These are phyloP conservation scores for Cyanoramphus novaezelandiae DNA, from an alignment of 2,113 vertebrate genomes.

Conservation along the genomic window DNA sequence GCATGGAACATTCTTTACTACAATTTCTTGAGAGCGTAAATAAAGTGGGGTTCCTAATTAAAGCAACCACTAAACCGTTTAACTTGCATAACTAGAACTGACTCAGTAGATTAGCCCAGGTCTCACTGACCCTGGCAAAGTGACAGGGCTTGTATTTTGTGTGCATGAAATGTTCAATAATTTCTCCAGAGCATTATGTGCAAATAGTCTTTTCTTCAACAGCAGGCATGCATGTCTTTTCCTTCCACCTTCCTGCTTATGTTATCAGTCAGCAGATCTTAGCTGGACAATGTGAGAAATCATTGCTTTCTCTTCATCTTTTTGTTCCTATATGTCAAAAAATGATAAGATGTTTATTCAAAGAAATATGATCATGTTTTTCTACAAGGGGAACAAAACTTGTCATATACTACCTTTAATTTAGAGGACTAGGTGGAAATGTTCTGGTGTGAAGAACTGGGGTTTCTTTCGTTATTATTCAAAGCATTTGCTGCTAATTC, in stretches of 20 bases:
- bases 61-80: conserved; percentile 55
- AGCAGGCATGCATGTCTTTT: conserved; percentile 64
- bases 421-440: background rate
- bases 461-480: background rate
- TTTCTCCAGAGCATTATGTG: conserved; percentile 49
- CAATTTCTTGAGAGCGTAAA: conserved; percentile 36
- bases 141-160: conserved; percentile 46
- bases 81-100: conserved; percentile 55
- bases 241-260: conserved; percentile 52
- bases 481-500: background rate
- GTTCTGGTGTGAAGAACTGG: background rate
- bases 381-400: background rate
- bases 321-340: background rate
- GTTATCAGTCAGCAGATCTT: conserved; percentile 51
- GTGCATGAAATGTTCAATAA: conserved; percentile 55
- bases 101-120: conserved; percentile 43
- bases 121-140: conserved; percentile 65
- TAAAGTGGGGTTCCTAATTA: conserved; percentile 47
- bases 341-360: background rate
- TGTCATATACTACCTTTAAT: background rate
- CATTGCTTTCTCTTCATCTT: conserved; percentile 24
- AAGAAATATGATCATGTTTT: background rate
- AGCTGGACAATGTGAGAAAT: conserved; percentile 30
- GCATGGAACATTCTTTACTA: conserved; percentile 15
- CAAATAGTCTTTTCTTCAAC: conserved; percentile 61